A percentile compares a stretch with the other conserved stretches of the same genome.
These are phyloP conservation scores for Ancistrus triradiatus DNA, from an alignment of 2,113 vertebrate genomes.

Conservation along the genomic window DNA sequence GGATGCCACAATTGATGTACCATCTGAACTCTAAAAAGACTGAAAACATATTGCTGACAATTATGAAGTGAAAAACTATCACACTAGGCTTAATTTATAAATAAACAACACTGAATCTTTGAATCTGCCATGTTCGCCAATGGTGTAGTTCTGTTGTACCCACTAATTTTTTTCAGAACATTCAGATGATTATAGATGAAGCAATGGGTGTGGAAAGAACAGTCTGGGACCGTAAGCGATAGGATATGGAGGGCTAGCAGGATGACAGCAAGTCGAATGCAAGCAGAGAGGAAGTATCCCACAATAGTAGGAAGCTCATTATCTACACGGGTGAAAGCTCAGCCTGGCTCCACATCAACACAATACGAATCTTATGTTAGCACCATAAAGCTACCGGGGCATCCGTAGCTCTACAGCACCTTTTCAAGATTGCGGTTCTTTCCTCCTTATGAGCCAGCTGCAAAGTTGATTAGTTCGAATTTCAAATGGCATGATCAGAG, in stretches of 20 bases:
- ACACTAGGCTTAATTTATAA: slow-evolving; percentile 8
- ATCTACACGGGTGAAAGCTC: slow-evolving; percentile 35
- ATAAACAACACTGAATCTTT: too few species aligned
- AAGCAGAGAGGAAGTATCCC: slow-evolving; percentile 33
- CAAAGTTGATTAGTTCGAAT: slow-evolving; percentile 1
- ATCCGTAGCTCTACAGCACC: not conserved
- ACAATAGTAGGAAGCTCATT: slow-evolving; percentile 45
- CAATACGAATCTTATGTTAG: slow-evolving; percentile 2
- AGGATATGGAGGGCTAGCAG: slow-evolving; percentile 13
- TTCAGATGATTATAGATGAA: slow-evolving; percentile 5
- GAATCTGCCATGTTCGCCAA: slow-evolving; percentile 6
- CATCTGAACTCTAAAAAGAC: not conserved
- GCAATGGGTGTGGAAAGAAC: slow-evolving; percentile 25
- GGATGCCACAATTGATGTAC: not conserved
- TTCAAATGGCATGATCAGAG: slow-evolving; percentile 20
- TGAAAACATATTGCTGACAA: slow-evolving; percentile 23
- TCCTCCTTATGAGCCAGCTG: not conserved
- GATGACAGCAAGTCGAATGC: slow-evolving; percentile 34
- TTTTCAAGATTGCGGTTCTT: not conserved
- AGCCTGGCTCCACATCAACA: slow-evolving; percentile 9
- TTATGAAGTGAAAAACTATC: not conserved
- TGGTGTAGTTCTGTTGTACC: slow-evolving; percentile 14
- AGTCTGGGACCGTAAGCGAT: not conserved
- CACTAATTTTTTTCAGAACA: slow-evolving; percentile 21
- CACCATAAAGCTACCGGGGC: not conserved